phyloP scores from a whole-genome alignment of 2,113 vertebrate species.

The Romanogobio albipinnatus region DNA sequence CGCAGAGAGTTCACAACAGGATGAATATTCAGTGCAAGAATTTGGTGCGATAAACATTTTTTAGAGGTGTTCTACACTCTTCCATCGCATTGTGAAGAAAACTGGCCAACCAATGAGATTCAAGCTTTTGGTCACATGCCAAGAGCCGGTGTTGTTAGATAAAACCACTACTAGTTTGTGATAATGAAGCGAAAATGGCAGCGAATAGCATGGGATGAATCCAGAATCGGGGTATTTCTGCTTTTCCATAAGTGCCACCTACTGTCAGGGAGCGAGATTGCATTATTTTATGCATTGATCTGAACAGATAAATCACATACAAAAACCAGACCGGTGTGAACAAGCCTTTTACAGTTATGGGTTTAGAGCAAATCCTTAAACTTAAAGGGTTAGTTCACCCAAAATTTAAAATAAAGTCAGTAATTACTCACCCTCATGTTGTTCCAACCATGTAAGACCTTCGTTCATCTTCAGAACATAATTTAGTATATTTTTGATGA shows the following conservation, averaged over 20 bases:
- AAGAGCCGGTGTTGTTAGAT: neutral
- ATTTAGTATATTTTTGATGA: too few species aligned
- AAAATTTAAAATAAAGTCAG: too few species aligned
- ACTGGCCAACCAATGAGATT: neutral
- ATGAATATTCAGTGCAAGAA: neutral
- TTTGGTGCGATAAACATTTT: too few species aligned
- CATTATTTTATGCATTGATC: neutral
- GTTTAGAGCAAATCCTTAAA: neutral
- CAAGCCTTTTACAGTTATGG: neutral
- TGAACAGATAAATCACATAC: neutral
- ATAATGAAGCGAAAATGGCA: too few species aligned
- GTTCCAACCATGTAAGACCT: too few species aligned
- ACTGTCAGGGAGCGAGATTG: neutral
- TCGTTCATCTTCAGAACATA: too few species aligned
- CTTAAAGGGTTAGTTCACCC: too few species aligned
- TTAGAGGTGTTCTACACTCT: neutral
- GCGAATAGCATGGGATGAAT: neutral
- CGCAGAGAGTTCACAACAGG: too few species aligned
- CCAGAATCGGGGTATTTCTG: neutral
- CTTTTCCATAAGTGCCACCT: neutral
- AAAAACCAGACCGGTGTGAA: neutral
- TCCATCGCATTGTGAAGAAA: neutral
- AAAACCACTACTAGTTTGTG: too few species aligned
- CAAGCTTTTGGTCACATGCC: neutral
- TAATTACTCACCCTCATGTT: too few species aligned